Evolutionary conservation across 2,113 vertebrate genomes (phyloP).

Genomic region (Nyctereutes procyonoides): DNA sequence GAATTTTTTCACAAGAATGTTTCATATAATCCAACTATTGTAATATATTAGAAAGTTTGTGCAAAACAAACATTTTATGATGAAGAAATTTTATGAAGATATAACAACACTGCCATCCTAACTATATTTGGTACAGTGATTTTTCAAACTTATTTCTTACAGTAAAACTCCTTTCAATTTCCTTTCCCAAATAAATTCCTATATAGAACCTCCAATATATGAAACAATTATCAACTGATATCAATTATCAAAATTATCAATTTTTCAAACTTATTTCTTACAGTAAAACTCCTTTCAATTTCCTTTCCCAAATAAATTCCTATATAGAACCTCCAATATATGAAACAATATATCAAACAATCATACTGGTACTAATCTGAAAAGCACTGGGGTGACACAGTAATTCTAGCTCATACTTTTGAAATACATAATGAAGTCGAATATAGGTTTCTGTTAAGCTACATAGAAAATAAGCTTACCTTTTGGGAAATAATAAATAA

Average conservation of each 20-base stretch:
- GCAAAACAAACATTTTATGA: slow-evolving; percentile 40
- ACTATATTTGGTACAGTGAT: neutral
- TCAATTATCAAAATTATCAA: too few relatives aligned
- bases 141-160: slow-evolving; percentile 28
- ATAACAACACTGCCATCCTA: neutral
- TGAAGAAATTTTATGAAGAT: slow-evolving; percentile 35
- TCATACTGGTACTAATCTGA: neutral
- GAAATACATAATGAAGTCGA: slow-evolving; percentile 42
- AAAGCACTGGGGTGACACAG: neutral
- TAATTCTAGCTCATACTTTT: neutral
- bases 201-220: slow-evolving; percentile 16
- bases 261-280: slow-evolving; percentile 32
- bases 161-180: neutral
- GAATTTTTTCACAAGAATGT: neutral
- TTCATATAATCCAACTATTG: slow-evolving; percentile 13
- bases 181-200: slow-evolving; percentile 33
- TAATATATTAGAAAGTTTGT: slow-evolving; percentile 16
- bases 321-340: slow-evolving; percentile 18
- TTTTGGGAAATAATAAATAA: slow-evolving; percentile 32
- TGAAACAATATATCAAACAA: neutral
- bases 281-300: neutral
- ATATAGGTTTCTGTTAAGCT: slow-evolving; percentile 36
- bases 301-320: slow-evolving; percentile 35
- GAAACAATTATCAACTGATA: slow-evolving; percentile 27
- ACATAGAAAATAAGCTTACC: neutral